phyloP scores from a whole-genome alignment of 23 tunicate species.

The Phallusia fumigata region DNA sequence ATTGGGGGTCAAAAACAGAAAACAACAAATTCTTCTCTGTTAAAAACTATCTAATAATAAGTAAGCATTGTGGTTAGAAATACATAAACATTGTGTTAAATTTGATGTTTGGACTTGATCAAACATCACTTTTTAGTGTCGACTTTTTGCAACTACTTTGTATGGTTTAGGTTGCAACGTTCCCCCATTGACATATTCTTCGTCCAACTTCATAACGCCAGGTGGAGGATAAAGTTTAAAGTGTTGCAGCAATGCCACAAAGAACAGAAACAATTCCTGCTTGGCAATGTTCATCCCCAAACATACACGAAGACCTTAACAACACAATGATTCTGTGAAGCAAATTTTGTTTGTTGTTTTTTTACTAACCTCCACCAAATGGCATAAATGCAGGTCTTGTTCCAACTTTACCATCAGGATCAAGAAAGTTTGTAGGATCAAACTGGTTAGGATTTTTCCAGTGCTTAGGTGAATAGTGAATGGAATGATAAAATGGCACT shows the following conservation, averaged over 20 bases:
- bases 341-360: background rate
- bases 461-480: background rate
- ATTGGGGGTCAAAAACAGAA: no score
- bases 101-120: no score
- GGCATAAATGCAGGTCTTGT: conserved; percentile 17
- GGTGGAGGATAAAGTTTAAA: conserved; percentile 14
- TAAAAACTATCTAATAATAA: no score
- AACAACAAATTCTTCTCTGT: no score
- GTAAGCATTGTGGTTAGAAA: no score
- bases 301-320: conserved; percentile 20
- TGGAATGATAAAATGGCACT: conserved; percentile 9
- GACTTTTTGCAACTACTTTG: background rate
- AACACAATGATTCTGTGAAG: background rate
- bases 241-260: conserved; percentile 24
- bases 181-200: background rate
- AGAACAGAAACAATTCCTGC: conserved; percentile 22
- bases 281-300: conserved; percentile 27
- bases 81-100: no score
- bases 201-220: background rate
- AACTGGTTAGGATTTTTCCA: conserved; percentile 28
- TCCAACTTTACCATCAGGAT: conserved; percentile 18
- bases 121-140: no score
- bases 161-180: conserved; percentile 19
- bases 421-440: conserved; percentile 25
- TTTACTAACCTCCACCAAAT: conserved; percentile 11